These are phyloP conservation scores for Nesoenas mayeri DNA, from an alignment of 2,113 vertebrate species.

Conservation along the genomic window DNA sequence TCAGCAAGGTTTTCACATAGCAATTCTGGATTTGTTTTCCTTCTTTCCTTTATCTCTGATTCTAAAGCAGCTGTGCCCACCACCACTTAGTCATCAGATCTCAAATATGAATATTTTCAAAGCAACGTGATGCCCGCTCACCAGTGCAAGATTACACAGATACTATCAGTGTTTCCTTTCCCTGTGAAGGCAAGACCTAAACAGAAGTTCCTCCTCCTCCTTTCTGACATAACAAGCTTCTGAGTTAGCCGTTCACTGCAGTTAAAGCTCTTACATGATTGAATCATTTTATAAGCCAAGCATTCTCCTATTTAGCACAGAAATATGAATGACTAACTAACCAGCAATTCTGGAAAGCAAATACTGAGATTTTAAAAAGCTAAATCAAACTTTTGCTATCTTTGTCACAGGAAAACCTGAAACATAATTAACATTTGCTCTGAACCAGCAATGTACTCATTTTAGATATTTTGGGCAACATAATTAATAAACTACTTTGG, in stretches of 20 bases:
- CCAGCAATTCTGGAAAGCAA: slow-evolving; percentile 2
- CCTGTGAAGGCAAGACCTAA: slow-evolving; percentile 62
- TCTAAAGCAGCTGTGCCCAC: slow-evolving; percentile 62
- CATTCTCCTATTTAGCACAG: slow-evolving; percentile 6
- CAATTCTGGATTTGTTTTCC: slow-evolving; percentile 58
- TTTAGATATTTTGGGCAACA: not conserved
- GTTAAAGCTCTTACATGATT: slow-evolving; percentile 27
- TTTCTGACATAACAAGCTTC: slow-evolving; percentile 71
- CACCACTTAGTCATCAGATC: slow-evolving; percentile 49
- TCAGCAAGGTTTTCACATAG: slow-evolving; percentile 53
- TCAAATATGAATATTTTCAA: slow-evolving; percentile 51
- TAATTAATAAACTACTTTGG: not conserved
- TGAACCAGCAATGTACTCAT: not conserved
- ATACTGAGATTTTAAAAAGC: slow-evolving; percentile 1
- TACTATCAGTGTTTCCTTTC: slow-evolving; percentile 65
- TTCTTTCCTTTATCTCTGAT: slow-evolving; percentile 54
- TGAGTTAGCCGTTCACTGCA: slow-evolving; percentile 63
- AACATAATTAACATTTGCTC: not conserved
- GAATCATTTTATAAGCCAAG: slow-evolving; percentile 38
- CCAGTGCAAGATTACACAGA: slow-evolving; percentile 56
- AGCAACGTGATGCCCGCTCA: slow-evolving; percentile 46
- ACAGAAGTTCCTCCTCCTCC: slow-evolving; percentile 73
- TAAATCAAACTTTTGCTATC: slow-evolving; percentile 21
- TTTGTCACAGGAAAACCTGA: not conserved
- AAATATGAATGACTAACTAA: slow-evolving; percentile 28